Base-by-base conservation (phyloP, 2,888 invertebrate genomes). In the Anaspis maculata region DNA sequence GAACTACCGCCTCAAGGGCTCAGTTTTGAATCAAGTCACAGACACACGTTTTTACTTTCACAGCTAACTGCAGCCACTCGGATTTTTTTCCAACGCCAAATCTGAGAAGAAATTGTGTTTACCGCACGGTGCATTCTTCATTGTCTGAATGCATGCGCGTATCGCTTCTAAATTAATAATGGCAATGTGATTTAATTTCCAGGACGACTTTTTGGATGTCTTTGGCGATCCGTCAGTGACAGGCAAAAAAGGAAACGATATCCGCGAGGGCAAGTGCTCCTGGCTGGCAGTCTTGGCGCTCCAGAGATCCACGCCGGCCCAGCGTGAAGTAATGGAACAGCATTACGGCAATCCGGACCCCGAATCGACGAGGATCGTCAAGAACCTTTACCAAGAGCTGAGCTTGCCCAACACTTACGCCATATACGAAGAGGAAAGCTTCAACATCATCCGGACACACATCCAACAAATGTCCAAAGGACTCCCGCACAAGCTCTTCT, bases 261-360 rank as follows among this genome's bases (percentile, higher is more conserved):
- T 98, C 48, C 77, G 84, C 66, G 92, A 95, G 49, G 94, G 94
- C 16, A 97, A 96, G 68, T 97, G 96, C 66, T 81, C 91, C 0
- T 98, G 97, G 97, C 68, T 95, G 16, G 79, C 88, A 1, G 88
- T 94, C 1, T 83, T 87, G 1, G 94, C 94, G 6, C 68, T 94
- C 40, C 84, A 90, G 61, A 73, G 83, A 32, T 85, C 83, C 1
- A 76, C 74, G 26, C 71, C 77, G 0, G 68, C 74, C 3, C 89
- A 91, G 56, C 74, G 73, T 44, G 71, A 77, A 53, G 69, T 85
- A 15, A 74, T 90, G 70, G 72, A 79, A 54, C 77, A 85, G 39
- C 78, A 82, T 60, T 92, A 90, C 54, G 90, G 88, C 7, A 67
- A 69, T 26, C 61, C 71, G 30, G 79, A 85, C 44, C 68, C 73